Base-by-base conservation (phyloP, 2,888 invertebrate species). In the Leuctra nigra region DNA sequence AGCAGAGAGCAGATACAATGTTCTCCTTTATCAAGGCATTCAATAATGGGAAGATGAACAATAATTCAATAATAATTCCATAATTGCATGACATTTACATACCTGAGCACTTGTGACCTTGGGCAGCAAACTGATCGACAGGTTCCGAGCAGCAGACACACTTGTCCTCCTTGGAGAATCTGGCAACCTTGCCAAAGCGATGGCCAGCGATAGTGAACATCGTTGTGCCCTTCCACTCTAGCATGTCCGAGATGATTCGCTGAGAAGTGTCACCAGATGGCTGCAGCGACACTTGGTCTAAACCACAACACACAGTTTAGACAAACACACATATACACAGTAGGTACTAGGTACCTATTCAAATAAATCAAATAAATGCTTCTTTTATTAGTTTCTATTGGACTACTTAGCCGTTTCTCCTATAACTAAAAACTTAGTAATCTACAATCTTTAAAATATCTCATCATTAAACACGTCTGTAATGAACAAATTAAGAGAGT, bases 101-200 rank as follows among this genome's bases (percentile, higher is more conserved):
- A 73, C 73, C 69, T 61, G 69, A 64, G 67, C 92, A 92, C 58
- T 87, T 83, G 69, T 87, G 85, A 0, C 87, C 87, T 65, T 86
- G 87, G 1, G 86, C 85, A 46, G 86, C 79, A 68, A 91, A 86
- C 22, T 87, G 85, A 70, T 90, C 88, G 78, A 92, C 84, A 60
- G 84, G 82, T 66, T 85, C 82, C 64, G 84, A 83, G 68, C 93
- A 93, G 68, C 85, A 86, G 11, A 84, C 82, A 69, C 93, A 93
- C 58, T 83, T 80, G 67, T 92, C 92, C 57, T 84, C 88, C 68
- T 90, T 88, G 29, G 85, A 80, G 66, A 90, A 85, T 53, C 87
- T 77, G 0, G 84, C 82, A 61, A 87, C 82, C 73, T 88, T 88
- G 41, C 87, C 79, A 72, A 87, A 87, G 63, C 81, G 78, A 72